These are phyloP conservation scores for Equus quagga DNA, from an alignment of 2,113 vertebrate genomes.

Conservation along the genomic window DNA sequence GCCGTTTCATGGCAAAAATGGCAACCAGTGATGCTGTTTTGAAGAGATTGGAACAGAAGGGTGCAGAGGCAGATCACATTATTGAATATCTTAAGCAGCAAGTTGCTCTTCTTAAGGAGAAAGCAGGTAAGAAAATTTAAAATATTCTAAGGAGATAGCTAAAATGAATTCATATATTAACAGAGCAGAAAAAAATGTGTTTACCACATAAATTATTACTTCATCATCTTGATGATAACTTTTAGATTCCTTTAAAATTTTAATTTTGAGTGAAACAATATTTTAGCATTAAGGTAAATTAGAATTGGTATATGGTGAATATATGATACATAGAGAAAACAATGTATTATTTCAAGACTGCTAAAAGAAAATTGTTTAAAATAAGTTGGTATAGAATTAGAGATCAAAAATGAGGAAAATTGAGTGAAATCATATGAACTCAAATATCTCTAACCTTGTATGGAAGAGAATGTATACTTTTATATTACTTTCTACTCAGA, in stretches of 20 bases:
- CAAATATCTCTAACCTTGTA: background rate
- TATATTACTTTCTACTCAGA: background rate
- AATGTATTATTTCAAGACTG: background rate
- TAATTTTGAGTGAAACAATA: conserved; percentile 2
- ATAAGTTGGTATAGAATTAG: conserved; percentile 14
- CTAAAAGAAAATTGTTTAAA: conserved; percentile 22
- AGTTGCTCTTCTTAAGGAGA: conserved; percentile 97
- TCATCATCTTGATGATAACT: background rate
- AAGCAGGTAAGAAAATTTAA: conserved; percentile 92
- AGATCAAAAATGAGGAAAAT: conserved; percentile 2
- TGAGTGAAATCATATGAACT: background rate
- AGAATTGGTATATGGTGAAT: background rate
- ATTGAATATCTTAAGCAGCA: conserved; percentile 98
- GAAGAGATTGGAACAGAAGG: conserved; percentile 95
- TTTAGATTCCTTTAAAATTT: conserved; percentile 38
- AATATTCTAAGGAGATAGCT: conserved; percentile 22
- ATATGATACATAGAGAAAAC: background rate
- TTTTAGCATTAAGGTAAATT: conserved; percentile 31
- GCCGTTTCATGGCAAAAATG: conserved; percentile 93
- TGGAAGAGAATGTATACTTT: conserved; percentile 3
- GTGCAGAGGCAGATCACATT: conserved; percentile 96
- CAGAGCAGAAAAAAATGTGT: background rate
- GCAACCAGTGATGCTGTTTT: conserved; percentile 91
- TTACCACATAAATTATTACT: conserved; percentile 39
- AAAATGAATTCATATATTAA: background rate